These are phyloP conservation scores for Sebastiscus albofasciatus DNA, from an alignment of 2,797 vertebrate genomes.

Conservation along the genomic window DNA sequence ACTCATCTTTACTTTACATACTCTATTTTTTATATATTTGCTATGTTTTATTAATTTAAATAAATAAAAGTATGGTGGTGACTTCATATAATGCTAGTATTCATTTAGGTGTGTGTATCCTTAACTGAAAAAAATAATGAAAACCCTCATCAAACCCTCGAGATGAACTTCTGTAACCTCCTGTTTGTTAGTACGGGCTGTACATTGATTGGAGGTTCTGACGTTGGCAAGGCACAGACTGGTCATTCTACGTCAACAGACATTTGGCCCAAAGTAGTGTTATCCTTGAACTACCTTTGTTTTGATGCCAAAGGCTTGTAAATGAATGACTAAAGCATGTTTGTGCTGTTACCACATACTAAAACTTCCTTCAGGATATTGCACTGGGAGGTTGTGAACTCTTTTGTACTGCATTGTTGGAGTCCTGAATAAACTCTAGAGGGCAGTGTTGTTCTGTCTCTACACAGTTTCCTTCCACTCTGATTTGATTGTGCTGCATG, in stretches of 20 bases:
- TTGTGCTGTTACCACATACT: not conserved
- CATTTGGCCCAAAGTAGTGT: not conserved
- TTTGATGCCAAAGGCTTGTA: not conserved
- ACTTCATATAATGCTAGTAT: not conserved
- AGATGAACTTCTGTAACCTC: not conserved
- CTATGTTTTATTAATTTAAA: slow-evolving; percentile 39
- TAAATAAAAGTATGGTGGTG: slow-evolving; percentile 1
- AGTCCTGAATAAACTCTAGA: slow-evolving; percentile 38
- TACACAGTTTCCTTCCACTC: not conserved
- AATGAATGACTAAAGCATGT: slow-evolving; percentile 3
- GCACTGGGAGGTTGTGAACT: not conserved
- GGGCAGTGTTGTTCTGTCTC: slow-evolving; percentile 49
- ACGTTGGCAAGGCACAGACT: not conserved
- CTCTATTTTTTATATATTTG: slow-evolving; percentile 62
- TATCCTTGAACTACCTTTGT: slow-evolving; percentile 29
- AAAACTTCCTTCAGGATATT: not conserved
- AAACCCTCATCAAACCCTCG: not conserved
- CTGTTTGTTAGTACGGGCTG: not conserved
- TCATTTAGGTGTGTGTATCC: not conserved
- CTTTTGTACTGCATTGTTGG: not conserved
- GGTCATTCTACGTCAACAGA: slow-evolving; percentile 12
- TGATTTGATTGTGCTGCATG: not conserved
- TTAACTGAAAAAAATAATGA: not conserved
- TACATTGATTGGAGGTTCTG: not conserved
- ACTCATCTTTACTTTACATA: slow-evolving; percentile 51